These are phyloP conservation scores for Sebastes glaucus DNA, from an alignment of 2,797 vertebrate species.

Conservation along the genomic window DNA sequence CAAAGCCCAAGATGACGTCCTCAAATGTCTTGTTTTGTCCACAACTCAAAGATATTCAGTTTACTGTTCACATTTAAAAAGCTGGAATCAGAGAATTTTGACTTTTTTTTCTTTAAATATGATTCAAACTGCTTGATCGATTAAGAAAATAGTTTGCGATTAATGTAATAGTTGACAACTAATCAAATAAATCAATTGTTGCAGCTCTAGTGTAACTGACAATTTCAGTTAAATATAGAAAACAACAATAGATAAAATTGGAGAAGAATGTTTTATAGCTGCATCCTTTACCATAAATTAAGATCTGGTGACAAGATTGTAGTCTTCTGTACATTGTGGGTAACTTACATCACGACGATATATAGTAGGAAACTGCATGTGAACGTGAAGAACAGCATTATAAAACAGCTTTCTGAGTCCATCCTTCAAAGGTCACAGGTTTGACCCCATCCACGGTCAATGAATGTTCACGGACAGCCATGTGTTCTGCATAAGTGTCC, in stretches of 20 bases:
- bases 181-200: too few species aligned
- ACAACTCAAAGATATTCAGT: too few species aligned
- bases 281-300: background rate
- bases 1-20: too few species aligned
- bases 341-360: background rate
- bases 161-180: too few species aligned
- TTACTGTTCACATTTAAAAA: too few species aligned
- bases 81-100: too few species aligned
- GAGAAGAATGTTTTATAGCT: background rate
- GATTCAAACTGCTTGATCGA: too few species aligned
- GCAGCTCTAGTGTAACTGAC: too few species aligned
- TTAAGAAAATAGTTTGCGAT: too few species aligned
- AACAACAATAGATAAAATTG: background rate
- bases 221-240: background rate
- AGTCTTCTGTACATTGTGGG: background rate
- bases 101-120: too few species aligned
- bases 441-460: background rate
- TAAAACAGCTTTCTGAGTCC: background rate
- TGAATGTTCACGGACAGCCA: background rate
- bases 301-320: background rate
- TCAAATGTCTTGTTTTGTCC: too few species aligned
- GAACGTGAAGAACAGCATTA: background rate
- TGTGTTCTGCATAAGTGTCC: conserved; percentile 15
- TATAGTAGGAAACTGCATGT: background rate
- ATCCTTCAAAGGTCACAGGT: conserved; percentile 19